Percentiles rank a stretch among this genome's conserved stretches.
Evolutionary conservation across 2,113 vertebrate species (phyloP).

Genomic region (Conger conger): DNA sequence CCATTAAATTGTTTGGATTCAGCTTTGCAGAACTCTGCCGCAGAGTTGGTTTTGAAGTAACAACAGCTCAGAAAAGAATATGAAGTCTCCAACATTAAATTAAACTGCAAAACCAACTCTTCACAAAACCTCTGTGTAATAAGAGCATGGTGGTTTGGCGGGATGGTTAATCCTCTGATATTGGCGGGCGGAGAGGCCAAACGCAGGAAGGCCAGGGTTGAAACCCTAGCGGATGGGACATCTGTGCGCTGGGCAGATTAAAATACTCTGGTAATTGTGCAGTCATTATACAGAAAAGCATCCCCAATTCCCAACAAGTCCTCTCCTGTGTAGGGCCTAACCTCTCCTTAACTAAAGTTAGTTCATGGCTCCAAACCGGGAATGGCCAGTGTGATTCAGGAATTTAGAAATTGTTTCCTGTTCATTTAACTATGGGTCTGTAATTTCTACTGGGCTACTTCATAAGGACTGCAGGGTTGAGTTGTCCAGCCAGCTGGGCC

Average conservation of each 20-base stretch:
- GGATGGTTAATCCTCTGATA: slow-evolving; percentile 22
- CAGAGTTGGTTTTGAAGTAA: neutral
- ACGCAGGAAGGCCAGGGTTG: neutral
- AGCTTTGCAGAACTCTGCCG: neutral
- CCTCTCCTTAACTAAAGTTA: slow-evolving; percentile 27
- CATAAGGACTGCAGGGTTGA: slow-evolving; percentile 12
- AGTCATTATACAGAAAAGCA: slow-evolving; percentile 14
- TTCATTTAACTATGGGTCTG: slow-evolving; percentile 27
- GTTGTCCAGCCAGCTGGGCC: neutral
- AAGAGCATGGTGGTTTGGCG: neutral
- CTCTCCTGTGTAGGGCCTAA: slow-evolving; percentile 13
- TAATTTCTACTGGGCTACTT: slow-evolving; percentile 27
- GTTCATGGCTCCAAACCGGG: slow-evolving; percentile 7
- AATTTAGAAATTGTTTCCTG: slow-evolving; percentile 45
- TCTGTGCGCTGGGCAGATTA: slow-evolving; percentile 19
- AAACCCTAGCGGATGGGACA: slow-evolving; percentile 22
- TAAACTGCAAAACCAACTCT: neutral
- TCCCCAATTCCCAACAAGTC: slow-evolving; percentile 1
- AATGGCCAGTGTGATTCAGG: slow-evolving; percentile 29
- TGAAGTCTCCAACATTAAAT: neutral
- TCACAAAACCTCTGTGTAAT: neutral
- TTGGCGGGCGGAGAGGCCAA: neutral
- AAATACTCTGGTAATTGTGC: slow-evolving; percentile 24
- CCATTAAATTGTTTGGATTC: neutral
- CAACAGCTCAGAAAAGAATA: neutral